These are phyloP conservation scores for Pandemis cinnamomeana DNA, from an alignment of 2,888 invertebrate species.

Conservation along the genomic window DNA sequence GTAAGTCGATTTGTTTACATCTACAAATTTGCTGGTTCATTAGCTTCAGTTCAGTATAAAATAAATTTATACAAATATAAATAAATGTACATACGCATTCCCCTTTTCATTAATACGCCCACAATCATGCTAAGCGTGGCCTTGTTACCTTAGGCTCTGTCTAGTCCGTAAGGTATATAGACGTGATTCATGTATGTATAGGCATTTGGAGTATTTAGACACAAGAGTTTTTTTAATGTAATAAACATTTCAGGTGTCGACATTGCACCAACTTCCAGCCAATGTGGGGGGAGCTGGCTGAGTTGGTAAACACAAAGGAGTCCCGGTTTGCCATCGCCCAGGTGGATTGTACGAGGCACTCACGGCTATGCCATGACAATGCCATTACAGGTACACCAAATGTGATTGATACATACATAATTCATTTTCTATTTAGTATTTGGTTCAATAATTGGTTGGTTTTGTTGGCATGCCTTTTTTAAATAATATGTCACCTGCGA, in stretches of 20 bases:
- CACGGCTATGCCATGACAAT: constrained; percentile 88
- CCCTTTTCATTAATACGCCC: too few species aligned
- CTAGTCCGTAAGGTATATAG: too few species aligned
- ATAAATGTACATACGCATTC: too few species aligned
- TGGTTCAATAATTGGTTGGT: too few species aligned
- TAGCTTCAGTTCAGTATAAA: too few species aligned
- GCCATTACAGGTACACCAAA: constrained; percentile 87
- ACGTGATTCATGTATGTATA: neutral
- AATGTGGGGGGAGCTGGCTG: constrained; percentile 90
- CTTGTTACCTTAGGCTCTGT: too few species aligned
- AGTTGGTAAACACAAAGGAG: constrained; percentile 86
- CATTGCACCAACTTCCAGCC: constrained; percentile 92
- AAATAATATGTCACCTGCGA: too few species aligned
- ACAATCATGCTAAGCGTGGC: too few species aligned
- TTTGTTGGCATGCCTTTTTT: too few species aligned
- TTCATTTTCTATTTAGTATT: too few species aligned
- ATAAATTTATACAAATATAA: neutral
- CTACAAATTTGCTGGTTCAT: neutral
- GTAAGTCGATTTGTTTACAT: constrained; percentile 73
- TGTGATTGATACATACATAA: neutral
- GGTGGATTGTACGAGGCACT: constrained; percentile 91
- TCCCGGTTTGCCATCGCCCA: constrained; percentile 89
- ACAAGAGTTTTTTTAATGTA: neutral
- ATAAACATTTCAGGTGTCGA: constrained; percentile 87
- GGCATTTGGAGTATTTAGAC: neutral